Evolutionary conservation across 2,888 invertebrate species (phyloP).

Genomic region (Ecdyonurus torrentis): DNA sequence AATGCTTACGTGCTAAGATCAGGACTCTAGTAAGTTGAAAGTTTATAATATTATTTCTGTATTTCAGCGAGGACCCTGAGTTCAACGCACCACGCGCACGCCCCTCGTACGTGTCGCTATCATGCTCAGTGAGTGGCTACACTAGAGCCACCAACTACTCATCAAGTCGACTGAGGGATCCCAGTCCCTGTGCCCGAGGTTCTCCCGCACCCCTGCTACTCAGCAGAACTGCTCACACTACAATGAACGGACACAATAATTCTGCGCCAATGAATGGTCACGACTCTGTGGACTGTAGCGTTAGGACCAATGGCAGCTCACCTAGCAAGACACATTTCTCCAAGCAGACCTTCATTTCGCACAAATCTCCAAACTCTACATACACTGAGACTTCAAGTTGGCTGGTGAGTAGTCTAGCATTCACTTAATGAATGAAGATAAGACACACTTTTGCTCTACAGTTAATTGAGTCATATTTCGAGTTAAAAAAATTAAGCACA

Average conservation of each 20-base stretch:
- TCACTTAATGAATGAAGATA: neutral
- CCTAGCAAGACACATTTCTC: neutral
- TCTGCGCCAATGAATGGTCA: neutral
- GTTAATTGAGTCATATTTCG: too few species aligned
- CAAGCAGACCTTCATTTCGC: neutral
- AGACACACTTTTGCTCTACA: constrained; percentile 2
- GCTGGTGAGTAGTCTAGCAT: neutral
- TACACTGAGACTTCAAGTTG: neutral
- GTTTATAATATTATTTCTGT: neutral
- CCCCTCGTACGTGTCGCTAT: constrained; percentile 75
- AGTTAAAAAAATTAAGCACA: too few species aligned
- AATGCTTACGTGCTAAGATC: too few species aligned
- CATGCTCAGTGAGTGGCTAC: constrained; percentile 83
- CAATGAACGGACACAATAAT: neutral
- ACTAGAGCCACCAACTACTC: constrained; percentile 70
- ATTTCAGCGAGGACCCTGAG: neutral
- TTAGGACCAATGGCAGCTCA: neutral
- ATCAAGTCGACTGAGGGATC: neutral
- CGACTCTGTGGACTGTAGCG: neutral
- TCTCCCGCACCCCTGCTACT: neutral
- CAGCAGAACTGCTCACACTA: neutral
- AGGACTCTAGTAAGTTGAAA: too few species aligned
- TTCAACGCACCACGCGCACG: constrained; percentile 25
- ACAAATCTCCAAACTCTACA: neutral
- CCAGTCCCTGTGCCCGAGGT: neutral